Evolutionary conservation across 2,888 invertebrate genomes (phyloP).

Genomic region (Caenorhabditis auriculariae): DNA sequence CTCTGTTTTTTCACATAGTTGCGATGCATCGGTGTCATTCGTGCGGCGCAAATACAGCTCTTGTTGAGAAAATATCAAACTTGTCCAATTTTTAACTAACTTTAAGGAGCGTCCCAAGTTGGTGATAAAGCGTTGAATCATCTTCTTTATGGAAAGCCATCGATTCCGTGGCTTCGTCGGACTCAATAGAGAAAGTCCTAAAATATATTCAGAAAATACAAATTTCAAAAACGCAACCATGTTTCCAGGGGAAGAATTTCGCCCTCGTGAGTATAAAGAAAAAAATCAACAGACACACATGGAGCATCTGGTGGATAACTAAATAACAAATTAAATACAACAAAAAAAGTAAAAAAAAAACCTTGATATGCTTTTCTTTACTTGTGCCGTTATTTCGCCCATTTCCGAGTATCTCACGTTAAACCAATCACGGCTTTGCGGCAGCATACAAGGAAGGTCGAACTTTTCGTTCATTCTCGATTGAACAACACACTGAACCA

Average conservation of each 20-base stretch:
- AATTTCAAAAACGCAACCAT: constrained; percentile 11
- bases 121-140: constrained; percentile 12
- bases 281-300: constrained; percentile 22
- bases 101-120: constrained; percentile 10
- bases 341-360: constrained; percentile 1
- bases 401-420: constrained; percentile 18
- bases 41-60: constrained; percentile 10
- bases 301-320: constrained; percentile 23
- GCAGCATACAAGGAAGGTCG: constrained; percentile 11
- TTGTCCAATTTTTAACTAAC: neutral
- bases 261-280: constrained; percentile 25
- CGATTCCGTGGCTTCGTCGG: neutral
- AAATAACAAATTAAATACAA: neutral
- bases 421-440: constrained; percentile 17
- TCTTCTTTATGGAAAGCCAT: neutral
- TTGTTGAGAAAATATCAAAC: neutral
- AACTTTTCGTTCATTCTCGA: constrained; percentile 16
- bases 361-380: constrained; percentile 14
- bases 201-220: neutral
- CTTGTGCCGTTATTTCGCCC: constrained; percentile 25
- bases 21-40: constrained; percentile 32
- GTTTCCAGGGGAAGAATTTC: constrained; percentile 30
- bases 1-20: constrained; percentile 35
- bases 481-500: constrained; percentile 15
- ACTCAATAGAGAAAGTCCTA: constrained; percentile 10